Conservation (phyloP, 2,113 vertebrate genomes). For the Melanostigma gelatinosum region DNA sequence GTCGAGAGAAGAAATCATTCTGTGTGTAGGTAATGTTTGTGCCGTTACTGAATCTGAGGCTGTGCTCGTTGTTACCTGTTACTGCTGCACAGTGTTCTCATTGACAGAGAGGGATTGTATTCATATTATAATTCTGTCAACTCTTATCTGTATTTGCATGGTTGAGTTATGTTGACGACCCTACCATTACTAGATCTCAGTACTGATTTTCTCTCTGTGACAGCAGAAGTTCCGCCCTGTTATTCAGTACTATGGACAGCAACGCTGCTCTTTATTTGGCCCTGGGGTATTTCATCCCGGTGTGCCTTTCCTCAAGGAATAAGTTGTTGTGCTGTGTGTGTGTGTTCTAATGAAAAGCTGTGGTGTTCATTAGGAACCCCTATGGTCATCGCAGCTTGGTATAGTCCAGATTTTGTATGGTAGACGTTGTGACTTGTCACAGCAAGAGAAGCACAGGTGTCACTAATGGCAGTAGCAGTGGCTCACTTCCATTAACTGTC, state of each 20-base stretch:
- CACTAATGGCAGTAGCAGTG: neutral
- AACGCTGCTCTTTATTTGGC: neutral
- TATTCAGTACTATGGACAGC: neutral
- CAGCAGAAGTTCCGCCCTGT: neutral
- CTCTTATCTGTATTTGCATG: neutral
- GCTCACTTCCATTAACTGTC: neutral
- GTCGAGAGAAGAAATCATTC: neutral
- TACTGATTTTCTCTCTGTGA: neutral
- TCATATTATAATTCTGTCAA: neutral
- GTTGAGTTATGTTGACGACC: neutral
- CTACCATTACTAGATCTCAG: neutral
- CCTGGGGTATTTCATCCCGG: neutral
- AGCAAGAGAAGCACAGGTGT: neutral
- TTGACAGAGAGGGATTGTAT: neutral
- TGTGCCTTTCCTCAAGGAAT: neutral
- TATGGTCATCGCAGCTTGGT: neutral
- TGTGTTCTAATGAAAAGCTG: neutral
- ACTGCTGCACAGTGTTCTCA: neutral
- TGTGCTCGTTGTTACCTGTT: neutral
- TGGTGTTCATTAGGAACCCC: neutral
- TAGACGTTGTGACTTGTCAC: neutral
- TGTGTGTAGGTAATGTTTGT: neutral
- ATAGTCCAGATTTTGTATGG: neutral
- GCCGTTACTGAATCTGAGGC: neutral
- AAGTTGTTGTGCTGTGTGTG: neutral